A percentile compares a stretch with the other conserved stretches of the same genome.
phyloP scores from a whole-genome alignment of 1,140 invertebrate genomes.

The Archivesica marissinica region DNA sequence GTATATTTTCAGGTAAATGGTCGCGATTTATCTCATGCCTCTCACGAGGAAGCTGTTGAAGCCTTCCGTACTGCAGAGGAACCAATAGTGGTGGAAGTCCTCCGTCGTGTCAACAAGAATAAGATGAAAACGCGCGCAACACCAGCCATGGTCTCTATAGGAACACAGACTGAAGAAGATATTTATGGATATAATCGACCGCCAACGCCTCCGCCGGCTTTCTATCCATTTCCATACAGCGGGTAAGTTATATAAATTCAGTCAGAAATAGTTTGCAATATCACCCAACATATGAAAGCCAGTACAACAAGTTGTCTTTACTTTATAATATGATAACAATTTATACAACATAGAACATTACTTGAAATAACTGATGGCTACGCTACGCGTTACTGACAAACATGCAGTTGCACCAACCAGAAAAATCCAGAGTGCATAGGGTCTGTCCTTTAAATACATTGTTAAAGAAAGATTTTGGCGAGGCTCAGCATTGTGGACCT shows the following conservation, averaged over 20 bases:
- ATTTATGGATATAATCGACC: constrained; percentile 80
- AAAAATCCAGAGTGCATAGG: no score
- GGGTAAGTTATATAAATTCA: constrained; percentile 77
- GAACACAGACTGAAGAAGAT: constrained; percentile 83
- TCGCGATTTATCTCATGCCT: constrained; percentile 87
- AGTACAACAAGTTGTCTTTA: no score
- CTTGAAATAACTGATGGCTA: no score
- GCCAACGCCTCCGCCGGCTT: constrained; percentile 78
- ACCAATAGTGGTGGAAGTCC: constrained; percentile 89
- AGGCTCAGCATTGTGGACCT: no score
- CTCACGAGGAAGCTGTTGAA: constrained; percentile 89
- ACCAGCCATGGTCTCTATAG: constrained; percentile 79
- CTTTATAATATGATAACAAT: no score
- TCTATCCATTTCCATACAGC: constrained; percentile 74
- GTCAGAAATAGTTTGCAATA: no score
- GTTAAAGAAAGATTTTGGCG: no score
- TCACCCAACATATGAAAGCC: no score
- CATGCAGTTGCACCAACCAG: no score
- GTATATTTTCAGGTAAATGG: constrained; percentile 88
- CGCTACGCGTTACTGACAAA: no score
- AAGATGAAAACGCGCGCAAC: constrained; percentile 72
- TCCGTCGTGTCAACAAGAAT: constrained; percentile 85
- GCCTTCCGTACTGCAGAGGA: constrained; percentile 89
- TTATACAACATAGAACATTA: no score
- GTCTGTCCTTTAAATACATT: no score